phyloP scores from a whole-genome alignment of 2,113 vertebrate species.

The Scomber scombrus region DNA sequence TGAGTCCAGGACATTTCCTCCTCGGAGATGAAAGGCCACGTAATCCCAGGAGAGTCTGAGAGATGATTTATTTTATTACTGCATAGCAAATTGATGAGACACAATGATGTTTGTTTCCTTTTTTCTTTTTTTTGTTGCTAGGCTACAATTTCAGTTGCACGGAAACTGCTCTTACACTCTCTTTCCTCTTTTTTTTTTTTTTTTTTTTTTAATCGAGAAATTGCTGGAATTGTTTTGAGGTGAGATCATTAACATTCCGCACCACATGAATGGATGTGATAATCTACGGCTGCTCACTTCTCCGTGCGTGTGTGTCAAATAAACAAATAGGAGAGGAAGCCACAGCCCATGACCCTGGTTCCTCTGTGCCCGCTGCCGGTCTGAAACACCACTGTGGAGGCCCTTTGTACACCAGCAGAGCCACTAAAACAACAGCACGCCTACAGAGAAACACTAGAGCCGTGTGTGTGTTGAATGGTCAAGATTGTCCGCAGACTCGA shows the following conservation, averaged over 20 bases:
- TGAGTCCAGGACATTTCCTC: conserved; percentile 42
- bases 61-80: neutral
- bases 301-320: conserved; percentile 48
- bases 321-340: conserved; percentile 71
- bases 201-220: neutral
- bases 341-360: conserved; percentile 54
- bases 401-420: conserved; percentile 68
- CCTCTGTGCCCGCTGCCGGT: conserved; percentile 34
- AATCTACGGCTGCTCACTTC: conserved; percentile 18
- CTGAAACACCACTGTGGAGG: conserved; percentile 50
- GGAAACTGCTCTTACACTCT: neutral
- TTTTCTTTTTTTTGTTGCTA: neutral
- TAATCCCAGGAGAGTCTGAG: neutral
- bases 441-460: conserved; percentile 66
- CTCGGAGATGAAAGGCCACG: conserved; percentile 50
- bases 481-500: conserved; percentile 58
- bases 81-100: conserved; percentile 1
- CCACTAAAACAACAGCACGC: conserved; percentile 73
- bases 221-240: neutral
- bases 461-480: conserved; percentile 48
- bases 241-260: conserved; percentile 8
- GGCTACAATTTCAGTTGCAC: neutral
- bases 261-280: conserved; percentile 47
- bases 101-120: neutral
- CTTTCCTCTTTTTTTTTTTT: neutral